Base-by-base conservation (phyloP, 2,797 vertebrate species). In the Synaphobranchus kaupii region DNA sequence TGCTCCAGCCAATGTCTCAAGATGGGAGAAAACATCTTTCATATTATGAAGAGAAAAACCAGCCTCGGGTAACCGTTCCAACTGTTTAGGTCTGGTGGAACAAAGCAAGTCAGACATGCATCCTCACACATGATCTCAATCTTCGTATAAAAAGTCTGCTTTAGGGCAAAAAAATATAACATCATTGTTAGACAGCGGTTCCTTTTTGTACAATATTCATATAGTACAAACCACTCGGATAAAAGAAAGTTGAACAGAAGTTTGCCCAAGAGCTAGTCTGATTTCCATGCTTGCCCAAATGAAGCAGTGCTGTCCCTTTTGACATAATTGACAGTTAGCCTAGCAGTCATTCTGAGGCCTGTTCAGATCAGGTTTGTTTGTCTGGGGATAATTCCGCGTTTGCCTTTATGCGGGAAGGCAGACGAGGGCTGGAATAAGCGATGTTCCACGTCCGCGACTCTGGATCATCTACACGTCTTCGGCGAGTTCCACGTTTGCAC, bases 1-100 rank as follows among this genome's bases (percentile, higher is more conserved):
- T 80, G 50, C 48, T 78, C 85, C 50, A 86, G 52, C 47, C 52
- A 25, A 31, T 80, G 15, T 86, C 20, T 54, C 68, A 54, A 13
- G 12, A 34, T 17, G 73, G 34, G 78, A 78, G 52, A 81, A 60
- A 81, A 81, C 52, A 39, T 63, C 28, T n/a, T 58, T 60, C 54
- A 56, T 58, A 78, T 58, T 78, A 48, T 47, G 76, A 31, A 44
- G 73, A 80, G 71, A 80, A 28, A 20, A 56, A 54, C 28, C 31
- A n/a, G 71, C n/a, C 66, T 17, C 9, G n/a, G 76, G 13, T 15
- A 17, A 8, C 31, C 3, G 20, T 81, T 81, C 39, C 71, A 39
- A 25, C 68, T n/a, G n/a, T 80, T 86, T 60, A 47, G 39, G 50
- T 25, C 76, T 39, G 73, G 44, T 54, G 68, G 68, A 34, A 56